phyloP scores from a whole-genome alignment of 2,797 vertebrate genomes.

The Anas georgica region DNA sequence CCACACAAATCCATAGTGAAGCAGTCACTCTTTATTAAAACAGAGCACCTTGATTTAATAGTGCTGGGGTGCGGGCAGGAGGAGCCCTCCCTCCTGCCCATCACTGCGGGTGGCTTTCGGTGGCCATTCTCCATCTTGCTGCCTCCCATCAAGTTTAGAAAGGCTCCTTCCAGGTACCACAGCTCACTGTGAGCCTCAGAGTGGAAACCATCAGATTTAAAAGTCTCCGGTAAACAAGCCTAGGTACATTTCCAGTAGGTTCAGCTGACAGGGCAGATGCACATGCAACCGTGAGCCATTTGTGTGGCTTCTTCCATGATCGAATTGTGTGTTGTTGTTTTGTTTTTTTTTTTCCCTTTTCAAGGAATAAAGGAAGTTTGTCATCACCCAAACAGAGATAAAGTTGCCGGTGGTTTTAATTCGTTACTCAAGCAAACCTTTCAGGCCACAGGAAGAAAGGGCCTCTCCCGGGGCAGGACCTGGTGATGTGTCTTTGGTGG shows the following conservation, averaged over 20 bases:
- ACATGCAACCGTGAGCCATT: conserved; percentile 16
- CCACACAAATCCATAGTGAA: conserved; percentile 50
- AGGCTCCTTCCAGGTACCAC: neutral
- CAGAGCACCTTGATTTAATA: conserved; percentile 20
- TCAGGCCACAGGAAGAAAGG: neutral
- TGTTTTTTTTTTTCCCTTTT: neutral
- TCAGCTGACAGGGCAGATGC: conserved; percentile 77
- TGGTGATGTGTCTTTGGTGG: neutral
- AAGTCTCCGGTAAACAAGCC: conserved; percentile 64
- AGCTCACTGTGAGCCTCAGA: conserved; percentile 50
- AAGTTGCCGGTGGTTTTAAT: neutral
- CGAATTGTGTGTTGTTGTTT: neutral
- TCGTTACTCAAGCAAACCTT: neutral
- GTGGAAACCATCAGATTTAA: conserved; percentile 70
- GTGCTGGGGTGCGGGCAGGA: neutral
- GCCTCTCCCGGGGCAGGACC: neutral
- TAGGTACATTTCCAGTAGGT: conserved; percentile 68
- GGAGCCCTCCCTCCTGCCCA: neutral
- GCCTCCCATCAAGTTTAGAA: neutral
- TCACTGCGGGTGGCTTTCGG: neutral
- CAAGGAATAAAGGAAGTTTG: neutral
- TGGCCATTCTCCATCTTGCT: neutral
- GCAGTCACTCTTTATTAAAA: conserved; percentile 38
- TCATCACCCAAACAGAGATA: neutral
- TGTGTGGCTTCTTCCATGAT: conserved; percentile 47